Percentiles rank a stretch among this genome's conserved stretches.
Evolutionary conservation across 1,140 invertebrate species (phyloP).

Genomic region (Drosophila sp.): DNA sequence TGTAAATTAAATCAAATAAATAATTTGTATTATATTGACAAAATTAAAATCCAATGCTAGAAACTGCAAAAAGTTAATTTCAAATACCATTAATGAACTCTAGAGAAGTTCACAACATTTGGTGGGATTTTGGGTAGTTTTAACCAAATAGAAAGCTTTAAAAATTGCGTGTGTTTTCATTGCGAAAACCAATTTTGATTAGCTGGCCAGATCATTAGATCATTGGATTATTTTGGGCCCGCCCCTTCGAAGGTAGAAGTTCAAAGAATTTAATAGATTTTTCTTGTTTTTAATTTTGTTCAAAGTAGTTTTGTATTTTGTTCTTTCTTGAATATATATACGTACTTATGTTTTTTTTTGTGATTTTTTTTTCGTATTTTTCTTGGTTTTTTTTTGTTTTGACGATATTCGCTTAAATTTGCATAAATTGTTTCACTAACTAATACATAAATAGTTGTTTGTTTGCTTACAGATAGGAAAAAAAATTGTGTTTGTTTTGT

Average conservation of each 20-base stretch:
- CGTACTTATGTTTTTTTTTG: constrained; percentile 15
- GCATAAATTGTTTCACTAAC: constrained; percentile 72
- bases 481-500: constrained; percentile 19
- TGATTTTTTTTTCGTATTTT: constrained; percentile 54
- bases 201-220: too few species aligned
- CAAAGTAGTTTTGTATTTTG: constrained; percentile 14
- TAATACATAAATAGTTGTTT: constrained; percentile 73
- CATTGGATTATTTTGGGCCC: neutral
- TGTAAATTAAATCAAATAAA: too few species aligned
- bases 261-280: neutral
- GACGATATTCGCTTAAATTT: constrained; percentile 60
- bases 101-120: too few species aligned
- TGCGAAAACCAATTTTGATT: too few species aligned
- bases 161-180: too few species aligned
- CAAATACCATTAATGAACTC: too few species aligned
- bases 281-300: constrained; percentile 6
- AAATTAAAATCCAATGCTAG: too few species aligned
- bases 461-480: constrained; percentile 42
- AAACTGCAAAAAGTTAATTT: too few species aligned
- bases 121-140: too few species aligned
- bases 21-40: too few species aligned
- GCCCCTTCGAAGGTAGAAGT: neutral
- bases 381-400: constrained; percentile 54
- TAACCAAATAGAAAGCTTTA: too few species aligned
- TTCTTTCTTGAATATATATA: constrained; percentile 12